Evolutionary conservation across 2,113 vertebrate genomes (phyloP), one percentile per base, ranked within the genome.

Genomic region (Aegotheles bennettii): DNA sequence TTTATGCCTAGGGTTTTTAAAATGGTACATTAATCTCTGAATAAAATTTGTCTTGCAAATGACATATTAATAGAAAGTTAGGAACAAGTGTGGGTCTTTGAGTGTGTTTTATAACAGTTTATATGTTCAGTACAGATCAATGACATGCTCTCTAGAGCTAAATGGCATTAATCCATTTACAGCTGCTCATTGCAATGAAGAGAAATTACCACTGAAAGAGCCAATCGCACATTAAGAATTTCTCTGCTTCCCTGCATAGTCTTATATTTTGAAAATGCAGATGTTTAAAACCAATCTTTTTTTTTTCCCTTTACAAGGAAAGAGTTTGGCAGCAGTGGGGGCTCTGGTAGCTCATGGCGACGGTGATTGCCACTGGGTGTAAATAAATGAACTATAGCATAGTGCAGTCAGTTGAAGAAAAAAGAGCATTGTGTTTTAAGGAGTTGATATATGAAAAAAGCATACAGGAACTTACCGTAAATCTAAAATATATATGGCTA

Each of bases 131-230:
- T 50, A 45, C 78, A 90, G 90, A 96, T 97, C 93, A 95, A 63
- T 95, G 85, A 91, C 85, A 92, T 95, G 63, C 59, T 87, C n/a
- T 97, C 65, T 90, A 90, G 73, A 94, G 88, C 93, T 97, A 93
- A 97, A 82, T 97, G 79, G 90, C 81, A 84, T 96, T 97, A 97
- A 97, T 97, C 90, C 91, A 93, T 97, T 98, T 97, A 95, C 92
- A 92, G 40, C 60, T 45, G 7, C 85, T 92, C 64, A 69, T 68
- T 93, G 61, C 84, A 97, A 92, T 84, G 57, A 98, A 96, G 75
- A 97, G 89, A 97, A 97, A 97, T 96, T 97, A 84, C 92, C 78
- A 48, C 24, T 82, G 87, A 85, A 97, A 95, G 81, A 94, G 91
- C 64, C 53, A 42, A 70, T 68, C 28, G 3, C 89, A 95, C 11